Evolutionary conservation across 2,113 vertebrate species (phyloP), one percentile per base, ranked within the genome.

Genomic region (Mormoops blainvillei): DNA sequence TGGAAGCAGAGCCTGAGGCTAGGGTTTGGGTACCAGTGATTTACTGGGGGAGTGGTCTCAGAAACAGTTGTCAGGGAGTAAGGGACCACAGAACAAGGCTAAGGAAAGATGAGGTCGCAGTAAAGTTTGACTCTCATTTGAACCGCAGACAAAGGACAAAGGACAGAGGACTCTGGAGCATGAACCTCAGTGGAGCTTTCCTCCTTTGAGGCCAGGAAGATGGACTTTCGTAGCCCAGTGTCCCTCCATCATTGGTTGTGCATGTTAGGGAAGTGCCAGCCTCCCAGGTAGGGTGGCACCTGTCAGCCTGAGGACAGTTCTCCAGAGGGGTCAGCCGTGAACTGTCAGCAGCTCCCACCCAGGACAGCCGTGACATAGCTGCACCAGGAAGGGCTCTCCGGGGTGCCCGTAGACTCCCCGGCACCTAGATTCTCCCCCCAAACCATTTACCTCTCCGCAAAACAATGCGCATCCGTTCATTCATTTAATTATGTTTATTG

Each of bases 321-420:
- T 50, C 58, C 4, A 3, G 36, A 48, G 6, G 0, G 10, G 36
- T 41, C 12, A 10, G n/a, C 28, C 11, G 1, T 33, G 41, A 50
- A 18, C 38, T 2, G 11, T 81, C 24, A 7, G 52, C 41, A 2
- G 19, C 36, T n/a, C 24, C 52, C 4, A 1, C 63, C 38, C 56
- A 38, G 22, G 24, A 2, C 0, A n/a, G 70, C n/a, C 0, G 0
- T 16, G 24, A 18, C 5, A 18, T 10, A 7, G 20, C 54, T 3
- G 0, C 24, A 1, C 31, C 19, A 10, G 74, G 52, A 38, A 31
- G 48, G 7, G 12, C 19, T 7, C 2, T 2, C 4, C 0, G 4
- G 20, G 20, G 36, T 20, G 16, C n/a, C 9, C 67, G 5, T 0
- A 1, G 38, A 31, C 4, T 15, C 58, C n/a, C 61, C 3, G 22